Conservation (phyloP, 92 coral and sea anemone genomes). For the Isaurus tuberculatus region DNA sequence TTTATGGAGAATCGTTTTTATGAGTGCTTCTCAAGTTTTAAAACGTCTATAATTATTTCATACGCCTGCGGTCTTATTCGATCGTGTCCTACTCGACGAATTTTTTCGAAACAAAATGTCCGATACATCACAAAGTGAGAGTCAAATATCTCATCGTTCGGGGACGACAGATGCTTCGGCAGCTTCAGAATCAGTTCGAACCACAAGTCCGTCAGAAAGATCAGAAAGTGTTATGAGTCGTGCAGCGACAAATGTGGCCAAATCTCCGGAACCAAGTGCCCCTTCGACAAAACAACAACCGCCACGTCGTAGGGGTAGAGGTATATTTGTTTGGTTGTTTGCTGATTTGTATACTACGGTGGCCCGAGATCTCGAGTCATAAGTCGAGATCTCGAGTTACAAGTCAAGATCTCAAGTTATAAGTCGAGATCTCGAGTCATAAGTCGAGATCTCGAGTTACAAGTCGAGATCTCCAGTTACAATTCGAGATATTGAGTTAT, state of each 20-base stretch:
- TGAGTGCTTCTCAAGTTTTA: not conserved
- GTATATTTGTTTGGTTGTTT: no score
- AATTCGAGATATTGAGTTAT: no score
- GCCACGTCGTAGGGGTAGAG: constrained; percentile 81
- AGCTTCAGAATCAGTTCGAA: constrained; percentile 25
- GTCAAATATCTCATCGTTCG: constrained; percentile 37
- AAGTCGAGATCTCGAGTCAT: no score
- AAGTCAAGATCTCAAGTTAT: no score
- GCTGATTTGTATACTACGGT: no score
- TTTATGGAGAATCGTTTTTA: not conserved
- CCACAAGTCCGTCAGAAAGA: constrained; percentile 56
- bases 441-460: no score
- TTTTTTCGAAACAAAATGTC: constrained; percentile 27
- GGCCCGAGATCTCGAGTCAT: no score
- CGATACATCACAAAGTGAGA: constrained; percentile 37
- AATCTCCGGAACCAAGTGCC: constrained; percentile 55
- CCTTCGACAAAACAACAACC: constrained; percentile 55
- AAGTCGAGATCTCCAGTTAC: no score
- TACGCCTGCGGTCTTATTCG: not conserved
- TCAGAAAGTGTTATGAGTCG: constrained; percentile 63
- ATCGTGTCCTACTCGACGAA: not conserved
- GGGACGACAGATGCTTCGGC: constrained; percentile 32
- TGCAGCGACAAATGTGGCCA: constrained; percentile 45
- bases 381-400: no score
- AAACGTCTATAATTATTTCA: not conserved